Evolutionary conservation across 2,113 vertebrate species (phyloP), one percentile per base, ranked within the genome.

Genomic region (Brachypodius melanocephalos): DNA sequence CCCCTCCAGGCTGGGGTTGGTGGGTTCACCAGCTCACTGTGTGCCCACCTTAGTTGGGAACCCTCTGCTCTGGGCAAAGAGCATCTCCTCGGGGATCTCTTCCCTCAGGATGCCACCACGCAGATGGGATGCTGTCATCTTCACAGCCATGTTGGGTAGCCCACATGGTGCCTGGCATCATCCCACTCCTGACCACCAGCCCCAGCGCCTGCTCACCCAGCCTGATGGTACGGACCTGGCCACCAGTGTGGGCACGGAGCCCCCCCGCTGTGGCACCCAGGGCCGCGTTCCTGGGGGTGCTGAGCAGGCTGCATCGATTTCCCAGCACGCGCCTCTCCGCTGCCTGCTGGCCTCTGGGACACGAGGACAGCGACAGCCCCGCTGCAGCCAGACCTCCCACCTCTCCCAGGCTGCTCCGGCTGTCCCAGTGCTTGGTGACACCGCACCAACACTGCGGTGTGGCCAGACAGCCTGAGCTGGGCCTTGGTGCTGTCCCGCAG

Each of bases 131-230:
- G 21, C 25, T 75, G 55, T 52, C 4, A 0, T 8, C 28, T 38
- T 66, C 4, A 1, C 45, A 68, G 40, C 45, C 6, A 0, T 10
- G 0, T 5, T n/a, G 66, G 32, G 57, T 34, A 51, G 29, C 18
- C 34, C 46, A 3, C 5, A 17, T 11, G 40, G 29, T 9, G 3
- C 52, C 36, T 2, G 4, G 43, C 34, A 36, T 68, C 4, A 2
- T 21, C 34, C 63, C 21, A 1, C 43, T 62, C 31, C 71, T 38
- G 43, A 48, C 31, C 4, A 2, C 40, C 18, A 46, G 61, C 49
- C 29, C 51, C 43, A 48, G 25, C 0, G 0, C 51, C 46, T 3
- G 0, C 31, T 85, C 1, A 0, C 17, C 69, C 79, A 49, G 51
- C 9, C 42, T 38, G 66, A 55, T 5, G 31, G 32, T 5, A 1